Percentiles rank a stretch among this genome's conserved stretches.
Evolutionary conservation across 2,113 vertebrate species (phyloP).

Genomic region (Cyrtonyx montezumae): DNA sequence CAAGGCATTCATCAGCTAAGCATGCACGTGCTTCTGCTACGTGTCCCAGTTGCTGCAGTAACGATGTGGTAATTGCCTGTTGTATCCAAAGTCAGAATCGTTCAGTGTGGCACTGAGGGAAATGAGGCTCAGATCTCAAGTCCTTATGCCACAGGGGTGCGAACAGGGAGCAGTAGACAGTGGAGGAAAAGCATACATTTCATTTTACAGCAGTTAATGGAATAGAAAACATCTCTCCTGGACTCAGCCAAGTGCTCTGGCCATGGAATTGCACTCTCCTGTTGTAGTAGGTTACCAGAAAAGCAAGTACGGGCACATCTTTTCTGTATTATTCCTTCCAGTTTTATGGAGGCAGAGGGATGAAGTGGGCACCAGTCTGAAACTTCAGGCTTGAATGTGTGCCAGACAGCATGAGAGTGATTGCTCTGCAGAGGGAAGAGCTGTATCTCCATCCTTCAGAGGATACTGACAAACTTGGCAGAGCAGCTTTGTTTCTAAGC

Average conservation of each 20-base stretch:
- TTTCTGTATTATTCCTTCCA: constrained; percentile 49
- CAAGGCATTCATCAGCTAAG: background rate
- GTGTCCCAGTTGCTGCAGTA: background rate
- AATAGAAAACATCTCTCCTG: background rate
- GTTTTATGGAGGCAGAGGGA: constrained; percentile 60
- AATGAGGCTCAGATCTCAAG: background rate
- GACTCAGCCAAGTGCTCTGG: constrained; percentile 3
- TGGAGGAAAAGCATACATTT: background rate
- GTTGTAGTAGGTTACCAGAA: background rate
- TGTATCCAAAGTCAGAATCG: background rate
- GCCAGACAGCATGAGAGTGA: constrained; percentile 41
- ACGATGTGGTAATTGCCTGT: background rate
- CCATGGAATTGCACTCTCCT: background rate
- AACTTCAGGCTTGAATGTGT: constrained; percentile 29
- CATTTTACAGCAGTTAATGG: background rate
- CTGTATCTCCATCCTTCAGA: constrained; percentile 33
- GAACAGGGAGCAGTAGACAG: background rate
- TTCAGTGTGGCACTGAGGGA: background rate
- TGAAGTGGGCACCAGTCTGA: constrained; percentile 51
- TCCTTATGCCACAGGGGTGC: background rate
- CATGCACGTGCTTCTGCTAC: background rate
- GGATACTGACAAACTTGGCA: constrained; percentile 29
- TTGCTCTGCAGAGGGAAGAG: constrained; percentile 52
- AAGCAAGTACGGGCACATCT: constrained; percentile 55
- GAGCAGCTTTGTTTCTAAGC: constrained; percentile 18